phyloP scores from a whole-genome alignment of 2,113 vertebrate genomes.

The Trematomus loennbergii region DNA sequence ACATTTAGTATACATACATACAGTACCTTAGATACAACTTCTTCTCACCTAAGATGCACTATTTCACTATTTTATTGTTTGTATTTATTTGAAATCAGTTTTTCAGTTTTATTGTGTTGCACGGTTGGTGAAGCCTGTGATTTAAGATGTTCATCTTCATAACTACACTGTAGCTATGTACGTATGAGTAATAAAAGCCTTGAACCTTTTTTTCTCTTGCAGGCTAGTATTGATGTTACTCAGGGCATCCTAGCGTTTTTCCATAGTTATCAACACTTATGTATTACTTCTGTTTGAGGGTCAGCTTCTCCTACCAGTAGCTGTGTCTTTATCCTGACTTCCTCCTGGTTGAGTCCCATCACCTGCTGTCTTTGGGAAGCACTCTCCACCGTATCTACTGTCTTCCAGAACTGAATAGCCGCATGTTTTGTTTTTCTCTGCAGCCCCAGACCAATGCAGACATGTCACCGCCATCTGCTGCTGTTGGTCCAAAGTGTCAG shows the following conservation, averaged over 20 bases:
- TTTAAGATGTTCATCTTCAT: too few species aligned
- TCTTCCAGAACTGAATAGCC: conserved; percentile 2
- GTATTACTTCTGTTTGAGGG: neutral
- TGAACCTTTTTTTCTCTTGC: neutral
- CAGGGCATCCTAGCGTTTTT: too few species aligned
- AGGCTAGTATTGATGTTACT: too few species aligned
- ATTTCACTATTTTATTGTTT: too few species aligned
- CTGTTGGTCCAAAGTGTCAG: conserved; percentile 37
- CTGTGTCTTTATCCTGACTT: conserved; percentile 3
- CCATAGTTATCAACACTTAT: neutral
- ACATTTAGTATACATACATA: neutral
- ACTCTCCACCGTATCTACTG: conserved; percentile 7
- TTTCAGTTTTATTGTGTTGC: too few species aligned
- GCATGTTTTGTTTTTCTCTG: conserved; percentile 19
- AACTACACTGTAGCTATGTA: too few species aligned
- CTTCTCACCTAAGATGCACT: neutral
- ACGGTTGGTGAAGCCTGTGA: too few species aligned
- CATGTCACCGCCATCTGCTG: conserved; percentile 61
- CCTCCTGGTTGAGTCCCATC: neutral
- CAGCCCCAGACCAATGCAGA: conserved; percentile 35
- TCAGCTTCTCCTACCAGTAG: neutral
- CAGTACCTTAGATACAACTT: neutral
- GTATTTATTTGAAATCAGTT: too few species aligned
- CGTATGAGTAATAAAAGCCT: too few species aligned
- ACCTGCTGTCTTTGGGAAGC: neutral